Evolutionary conservation across 2,888 invertebrate genomes (phyloP).

Genomic region (Margaritifera margaritifera): DNA sequence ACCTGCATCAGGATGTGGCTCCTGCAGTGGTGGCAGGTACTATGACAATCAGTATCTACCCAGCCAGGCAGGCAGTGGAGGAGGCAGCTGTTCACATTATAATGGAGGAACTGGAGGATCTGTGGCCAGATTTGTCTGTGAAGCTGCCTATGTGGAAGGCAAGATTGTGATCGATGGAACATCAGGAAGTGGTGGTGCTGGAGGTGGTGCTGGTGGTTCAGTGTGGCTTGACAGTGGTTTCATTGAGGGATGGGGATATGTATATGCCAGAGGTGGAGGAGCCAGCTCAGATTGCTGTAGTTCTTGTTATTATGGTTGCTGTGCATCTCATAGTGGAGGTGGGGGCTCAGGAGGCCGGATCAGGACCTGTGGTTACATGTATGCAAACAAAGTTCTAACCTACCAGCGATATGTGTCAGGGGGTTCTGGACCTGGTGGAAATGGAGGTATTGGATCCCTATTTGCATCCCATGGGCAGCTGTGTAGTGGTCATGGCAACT

Average conservation of each 20-base stretch:
- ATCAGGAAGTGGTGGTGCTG: constrained; percentile 35
- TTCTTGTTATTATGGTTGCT: constrained; percentile 14
- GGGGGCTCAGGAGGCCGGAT: constrained; percentile 59
- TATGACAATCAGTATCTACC: constrained; percentile 28
- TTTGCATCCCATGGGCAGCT: constrained; percentile 21
- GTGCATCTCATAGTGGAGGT: constrained; percentile 39
- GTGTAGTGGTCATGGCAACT: constrained; percentile 49
- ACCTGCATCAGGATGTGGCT: constrained; percentile 23
- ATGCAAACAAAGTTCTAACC: constrained; percentile 42
- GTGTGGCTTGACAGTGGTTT: constrained; percentile 53
- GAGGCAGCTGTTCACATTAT: constrained; percentile 41
- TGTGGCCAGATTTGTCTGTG: constrained; percentile 33
- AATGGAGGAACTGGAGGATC: constrained; percentile 41
- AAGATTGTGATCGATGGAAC: constrained; percentile 38
- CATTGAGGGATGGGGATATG: constrained; percentile 54
- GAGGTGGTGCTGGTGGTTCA: constrained; percentile 58
- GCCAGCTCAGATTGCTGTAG: constrained; percentile 20
- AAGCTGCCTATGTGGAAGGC: constrained; percentile 44
- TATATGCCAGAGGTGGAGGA: constrained; percentile 42
- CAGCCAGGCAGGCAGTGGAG: constrained; percentile 50
- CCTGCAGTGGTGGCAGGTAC: constrained; percentile 7
- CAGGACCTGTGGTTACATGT: constrained; percentile 35
- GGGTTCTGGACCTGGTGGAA: constrained; percentile 20
- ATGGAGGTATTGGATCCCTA: constrained; percentile 34
- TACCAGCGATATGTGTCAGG: constrained; percentile 31